Evolutionary conservation across 2,797 vertebrate species (phyloP), one percentile per base, ranked within the genome.

Genomic region (Phylloscopus collybita): DNA sequence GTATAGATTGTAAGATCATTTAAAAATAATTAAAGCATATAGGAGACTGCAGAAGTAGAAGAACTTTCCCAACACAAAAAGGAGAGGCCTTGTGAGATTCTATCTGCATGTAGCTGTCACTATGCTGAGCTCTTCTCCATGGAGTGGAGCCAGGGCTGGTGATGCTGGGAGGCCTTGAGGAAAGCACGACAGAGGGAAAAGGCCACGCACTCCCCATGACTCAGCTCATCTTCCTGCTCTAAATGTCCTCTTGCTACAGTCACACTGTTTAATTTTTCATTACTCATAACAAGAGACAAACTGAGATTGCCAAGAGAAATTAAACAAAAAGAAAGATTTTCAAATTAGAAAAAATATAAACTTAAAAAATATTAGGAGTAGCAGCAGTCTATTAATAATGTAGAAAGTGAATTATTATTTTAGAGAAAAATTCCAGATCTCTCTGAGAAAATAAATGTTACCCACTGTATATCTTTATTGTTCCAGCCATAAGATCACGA

Each of bases 151-250:
- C 79, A 88, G 81, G 65, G 62, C n/a, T 5, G 2, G 61, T 54
- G 66, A 32, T 75, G 67, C 83, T 69, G 93, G 92, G 66, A 88
- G 82, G 29, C 57, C 80, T 95, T 54, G 88, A 70, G 76, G 56
- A 94, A 94, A 86, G 69, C 71, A 91, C 12, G 45, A 85, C n/a
- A 86, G 87, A 94, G 86, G 88, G 69, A 95, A 70, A 92, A 80
- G 88, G 47, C 62, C 88, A 65, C 10, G 20, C 17, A 19, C 60
- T 89, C 82, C 60, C 76, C 8, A 6, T 97, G 93, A 95, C 66
- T 94, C 96, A 96, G 74, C 89, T 92, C 86, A 64, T 89, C 83
- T 88, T 83, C 69, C 60, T 91, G 82, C 25, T 95, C 70, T 69
- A 32, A 88, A 65, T 87, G 81, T 96, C 84, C 91, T 90, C 34